Evolutionary conservation across 2,113 vertebrate genomes (phyloP), one percentile per base, ranked within the genome.

Genomic region (Phainopepla nitens): DNA sequence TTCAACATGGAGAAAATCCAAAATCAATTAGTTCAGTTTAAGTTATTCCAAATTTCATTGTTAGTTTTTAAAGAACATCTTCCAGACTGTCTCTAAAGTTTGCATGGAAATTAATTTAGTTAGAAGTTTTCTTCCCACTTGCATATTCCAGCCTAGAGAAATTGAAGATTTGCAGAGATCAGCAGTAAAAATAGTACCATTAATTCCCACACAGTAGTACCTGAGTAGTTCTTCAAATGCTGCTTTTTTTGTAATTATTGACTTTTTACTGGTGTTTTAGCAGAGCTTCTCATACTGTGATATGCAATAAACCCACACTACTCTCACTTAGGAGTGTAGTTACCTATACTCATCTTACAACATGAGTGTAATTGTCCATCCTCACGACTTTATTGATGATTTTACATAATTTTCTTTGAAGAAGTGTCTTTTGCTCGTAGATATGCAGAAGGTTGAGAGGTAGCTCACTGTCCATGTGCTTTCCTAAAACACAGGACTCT

Each of bases 21-120:
- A 96, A 98, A 97, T 98, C 93, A 97, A 96, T 98, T 98, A 96
- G 95, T 97, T 98, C 94, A 85, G 93, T 98, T 93, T 66, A 93
- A 97, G 82, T 93, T 96, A 86, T 95, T 97, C 97, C 84, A 95
- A 82, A 95, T 97, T 92, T 97, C 96, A 93, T 97, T 97, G 96
- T 92, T 96, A 78, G 79, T 69, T 97, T 96, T 94, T 81, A 94
- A 80, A 90, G 56, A 83, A 93, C 42, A 70, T 93, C 84, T 96
- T 93, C 88, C 94, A 93, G 69, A 64, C 95, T 91, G 53, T 84
- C 90, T 82, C 33, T 29, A 85, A 95, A 95, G 70, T 95, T 96
- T 91, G 65, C 20, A 82, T 82, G 87, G 85, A 73, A 93, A 87
- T 81, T 88, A 90, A 76, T 64, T 95, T 82, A 94, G 61, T 87